These are phyloP conservation scores for Anastatus disparis DNA, from an alignment of 1,140 invertebrate species.

Conservation along the genomic window DNA sequence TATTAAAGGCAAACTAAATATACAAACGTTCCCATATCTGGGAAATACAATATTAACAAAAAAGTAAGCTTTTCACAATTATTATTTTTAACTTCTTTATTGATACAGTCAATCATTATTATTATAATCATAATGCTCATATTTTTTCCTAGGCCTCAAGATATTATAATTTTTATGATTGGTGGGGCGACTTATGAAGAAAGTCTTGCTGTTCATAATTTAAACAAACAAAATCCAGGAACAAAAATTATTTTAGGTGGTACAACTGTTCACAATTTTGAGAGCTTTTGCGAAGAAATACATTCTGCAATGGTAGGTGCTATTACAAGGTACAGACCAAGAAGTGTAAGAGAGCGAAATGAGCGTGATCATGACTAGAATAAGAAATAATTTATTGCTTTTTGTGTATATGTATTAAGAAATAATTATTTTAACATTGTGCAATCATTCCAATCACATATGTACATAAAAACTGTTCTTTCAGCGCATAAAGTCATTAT, in stretches of 20 bases:
- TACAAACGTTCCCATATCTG: conserved; percentile 84
- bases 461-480: conserved; percentile 38
- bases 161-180: conserved; percentile 94
- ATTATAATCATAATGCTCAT: not conserved
- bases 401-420: conserved; percentile 28
- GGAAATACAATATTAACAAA: conserved; percentile 67
- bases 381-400: conserved; percentile 37
- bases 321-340: conserved; percentile 56
- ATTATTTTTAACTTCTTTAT: no score
- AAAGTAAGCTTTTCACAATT: conserved; percentile 46
- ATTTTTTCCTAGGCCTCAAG: conserved; percentile 75
- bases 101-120: no score
- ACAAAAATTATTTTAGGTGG: conserved; percentile 89
- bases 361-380: conserved; percentile 31
- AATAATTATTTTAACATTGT: conserved; percentile 32
- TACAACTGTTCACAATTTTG: conserved; percentile 90
- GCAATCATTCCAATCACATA: conserved; percentile 39
- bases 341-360: conserved; percentile 37
- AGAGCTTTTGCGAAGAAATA: conserved; percentile 82
- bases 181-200: conserved; percentile 99
- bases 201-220: conserved; percentile 86
- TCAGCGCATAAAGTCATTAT: conserved; percentile 26
- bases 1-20: conserved; percentile 86
- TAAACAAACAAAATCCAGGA: conserved; percentile 79
- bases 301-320: conserved; percentile 63